Conservation (phyloP, 2,888 invertebrate genomes). For the Zygothrica quintamaculata region DNA sequence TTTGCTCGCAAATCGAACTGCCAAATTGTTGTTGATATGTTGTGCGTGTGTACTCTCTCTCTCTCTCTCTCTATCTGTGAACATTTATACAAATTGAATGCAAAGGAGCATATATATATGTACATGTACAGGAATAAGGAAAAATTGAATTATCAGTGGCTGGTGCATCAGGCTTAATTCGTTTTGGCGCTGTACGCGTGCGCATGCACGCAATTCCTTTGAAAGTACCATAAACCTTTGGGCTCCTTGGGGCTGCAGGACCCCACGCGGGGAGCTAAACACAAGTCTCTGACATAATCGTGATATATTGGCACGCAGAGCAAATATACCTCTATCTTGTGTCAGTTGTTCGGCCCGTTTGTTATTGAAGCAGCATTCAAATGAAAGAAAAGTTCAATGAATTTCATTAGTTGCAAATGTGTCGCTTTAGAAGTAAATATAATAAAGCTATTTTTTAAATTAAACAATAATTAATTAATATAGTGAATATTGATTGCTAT, state of each 20-base stretch:
- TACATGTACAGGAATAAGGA: slow-evolving; percentile 1
- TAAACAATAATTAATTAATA: too few relatives aligned
- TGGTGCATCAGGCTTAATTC: slow-evolving; percentile 80
- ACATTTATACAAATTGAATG: slow-evolving; percentile 76
- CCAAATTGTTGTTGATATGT: slow-evolving; percentile 72
- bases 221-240: not conserved
- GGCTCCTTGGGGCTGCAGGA: slow-evolving; percentile 4
- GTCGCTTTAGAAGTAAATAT: too few relatives aligned
- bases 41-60: slow-evolving; percentile 52
- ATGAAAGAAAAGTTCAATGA: too few relatives aligned
- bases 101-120: slow-evolving; percentile 14
- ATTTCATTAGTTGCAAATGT: too few relatives aligned
- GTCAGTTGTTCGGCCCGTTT: slow-evolving; percentile 12
- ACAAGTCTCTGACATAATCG: slow-evolving; percentile 81
- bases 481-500: too few relatives aligned
- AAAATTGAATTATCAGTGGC: slow-evolving; percentile 83
- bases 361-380: too few relatives aligned
- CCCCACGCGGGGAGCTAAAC: slow-evolving; percentile 69
- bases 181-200: slow-evolving; percentile 83
- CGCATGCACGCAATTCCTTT: slow-evolving; percentile 81
- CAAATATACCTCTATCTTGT: slow-evolving; percentile 21
- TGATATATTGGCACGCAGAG: slow-evolving; percentile 82
- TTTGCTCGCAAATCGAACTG: slow-evolving; percentile 75
- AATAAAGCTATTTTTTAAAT: too few relatives aligned
- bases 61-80: too few relatives aligned